Evolutionary conservation across 2,113 vertebrate genomes (phyloP).

Genomic region (Prunella himalayana): DNA sequence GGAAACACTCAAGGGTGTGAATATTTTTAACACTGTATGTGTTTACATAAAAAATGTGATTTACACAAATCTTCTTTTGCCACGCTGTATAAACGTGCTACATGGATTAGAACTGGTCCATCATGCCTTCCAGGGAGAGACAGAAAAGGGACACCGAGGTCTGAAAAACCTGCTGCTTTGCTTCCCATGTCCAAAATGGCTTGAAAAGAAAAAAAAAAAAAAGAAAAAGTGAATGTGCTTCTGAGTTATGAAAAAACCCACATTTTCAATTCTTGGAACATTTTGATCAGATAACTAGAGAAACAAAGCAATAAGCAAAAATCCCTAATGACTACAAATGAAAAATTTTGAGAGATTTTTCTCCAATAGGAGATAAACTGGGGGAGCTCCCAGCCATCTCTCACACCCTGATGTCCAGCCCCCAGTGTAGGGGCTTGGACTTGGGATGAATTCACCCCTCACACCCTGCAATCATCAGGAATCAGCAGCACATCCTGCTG

Average conservation of each 20-base stretch:
- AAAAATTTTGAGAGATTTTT: neutral
- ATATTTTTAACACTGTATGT: conserved; percentile 8
- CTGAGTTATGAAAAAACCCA: neutral
- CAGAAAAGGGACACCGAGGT: neutral
- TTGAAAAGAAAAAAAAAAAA: neutral
- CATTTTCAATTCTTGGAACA: neutral
- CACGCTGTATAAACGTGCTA: neutral
- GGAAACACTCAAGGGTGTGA: neutral
- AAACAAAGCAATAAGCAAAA: neutral
- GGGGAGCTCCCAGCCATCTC: neutral
- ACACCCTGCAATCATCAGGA: neutral
- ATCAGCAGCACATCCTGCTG: accelerated
- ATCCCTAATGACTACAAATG: neutral
- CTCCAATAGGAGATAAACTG: neutral
- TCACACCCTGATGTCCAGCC: neutral
- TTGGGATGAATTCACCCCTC: neutral
- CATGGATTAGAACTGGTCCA: neutral
- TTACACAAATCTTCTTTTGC: conserved; percentile 17
- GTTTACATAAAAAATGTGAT: conserved; percentile 7
- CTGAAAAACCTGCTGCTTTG: neutral
- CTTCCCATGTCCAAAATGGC: accelerated
- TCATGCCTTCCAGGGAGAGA: neutral
- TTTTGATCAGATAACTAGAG: neutral
- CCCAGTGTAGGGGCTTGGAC: accelerated
- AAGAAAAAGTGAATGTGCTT: neutral